phyloP scores from a whole-genome alignment of 2,797 vertebrate species.

The Alca torda region DNA sequence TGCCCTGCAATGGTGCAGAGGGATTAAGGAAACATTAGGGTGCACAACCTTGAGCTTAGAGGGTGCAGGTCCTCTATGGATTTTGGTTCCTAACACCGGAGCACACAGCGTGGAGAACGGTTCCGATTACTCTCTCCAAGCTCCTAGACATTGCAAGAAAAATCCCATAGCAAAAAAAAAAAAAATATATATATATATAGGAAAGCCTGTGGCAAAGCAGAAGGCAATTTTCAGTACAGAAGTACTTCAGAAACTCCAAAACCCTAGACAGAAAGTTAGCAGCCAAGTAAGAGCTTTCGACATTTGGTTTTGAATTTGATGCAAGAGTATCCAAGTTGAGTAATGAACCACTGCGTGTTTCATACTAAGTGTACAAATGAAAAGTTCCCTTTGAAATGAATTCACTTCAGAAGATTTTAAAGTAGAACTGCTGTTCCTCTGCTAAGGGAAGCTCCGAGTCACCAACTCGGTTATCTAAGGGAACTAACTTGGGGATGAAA shows the following conservation, averaged over 20 bases:
- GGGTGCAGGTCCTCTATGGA: not conserved
- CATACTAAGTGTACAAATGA: not conserved
- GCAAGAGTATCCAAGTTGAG: not conserved
- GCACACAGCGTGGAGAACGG: not conserved
- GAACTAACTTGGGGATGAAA: not conserved
- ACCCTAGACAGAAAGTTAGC: not conserved
- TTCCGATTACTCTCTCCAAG: not conserved
- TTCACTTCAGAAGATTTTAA: not conserved
- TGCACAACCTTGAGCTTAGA: not conserved
- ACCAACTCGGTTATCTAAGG: not conserved
- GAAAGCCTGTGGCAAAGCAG: not conserved
- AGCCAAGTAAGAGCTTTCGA: not conserved
- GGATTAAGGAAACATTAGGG: not conserved
- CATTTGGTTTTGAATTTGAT: not conserved
- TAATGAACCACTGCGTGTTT: not conserved
- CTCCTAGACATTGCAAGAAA: not conserved
- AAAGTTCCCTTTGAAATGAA: not conserved
- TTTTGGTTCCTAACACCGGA: not conserved
- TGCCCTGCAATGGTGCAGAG: not conserved
- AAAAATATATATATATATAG: not conserved
- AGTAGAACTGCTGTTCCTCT: not conserved
- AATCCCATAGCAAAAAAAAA: not conserved
- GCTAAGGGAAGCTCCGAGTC: not conserved
- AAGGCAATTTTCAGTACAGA: not conserved
- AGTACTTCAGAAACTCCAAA: not conserved